Conservation (phyloP, 2,797 vertebrate genomes). For the Enteromius treurensis region DNA sequence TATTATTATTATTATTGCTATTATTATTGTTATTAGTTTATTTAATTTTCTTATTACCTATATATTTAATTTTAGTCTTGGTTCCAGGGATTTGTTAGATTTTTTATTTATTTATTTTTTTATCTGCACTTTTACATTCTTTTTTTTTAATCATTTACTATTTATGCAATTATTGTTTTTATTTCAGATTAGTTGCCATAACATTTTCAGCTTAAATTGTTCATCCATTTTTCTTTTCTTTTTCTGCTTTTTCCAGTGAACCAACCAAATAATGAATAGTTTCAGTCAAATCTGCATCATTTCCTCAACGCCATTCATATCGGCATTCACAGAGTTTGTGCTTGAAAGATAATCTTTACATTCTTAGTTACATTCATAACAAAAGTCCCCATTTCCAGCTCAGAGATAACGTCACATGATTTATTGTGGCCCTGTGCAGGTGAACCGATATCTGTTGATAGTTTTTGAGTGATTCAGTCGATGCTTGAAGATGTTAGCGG, state of each 20-base stretch:
- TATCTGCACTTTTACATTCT: no score
- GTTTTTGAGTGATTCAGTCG: slow-evolving; percentile 21
- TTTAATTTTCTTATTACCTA: no score
- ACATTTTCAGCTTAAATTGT: no score
- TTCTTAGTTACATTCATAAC: background rate
- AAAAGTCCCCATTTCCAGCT: background rate
- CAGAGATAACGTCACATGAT: no score
- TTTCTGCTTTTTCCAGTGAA: background rate
- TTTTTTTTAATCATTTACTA: no score
- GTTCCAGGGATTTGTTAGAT: no score
- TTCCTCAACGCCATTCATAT: background rate
- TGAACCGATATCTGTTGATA: background rate
- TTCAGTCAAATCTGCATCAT: background rate
- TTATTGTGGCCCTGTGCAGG: background rate
- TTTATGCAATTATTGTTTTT: no score
- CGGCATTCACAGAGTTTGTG: background rate
- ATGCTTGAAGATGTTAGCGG: background rate
- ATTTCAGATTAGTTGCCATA: no score
- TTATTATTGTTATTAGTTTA: no score
- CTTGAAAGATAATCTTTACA: background rate
- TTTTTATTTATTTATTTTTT: no score
- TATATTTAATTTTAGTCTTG: no score
- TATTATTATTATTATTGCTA: no score
- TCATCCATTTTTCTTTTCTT: background rate
- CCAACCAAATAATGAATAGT: background rate